Evolutionary conservation across 1,140 invertebrate species (phyloP), one percentile per base, ranked within the genome.

Genomic region (Calycopis cecrops): DNA sequence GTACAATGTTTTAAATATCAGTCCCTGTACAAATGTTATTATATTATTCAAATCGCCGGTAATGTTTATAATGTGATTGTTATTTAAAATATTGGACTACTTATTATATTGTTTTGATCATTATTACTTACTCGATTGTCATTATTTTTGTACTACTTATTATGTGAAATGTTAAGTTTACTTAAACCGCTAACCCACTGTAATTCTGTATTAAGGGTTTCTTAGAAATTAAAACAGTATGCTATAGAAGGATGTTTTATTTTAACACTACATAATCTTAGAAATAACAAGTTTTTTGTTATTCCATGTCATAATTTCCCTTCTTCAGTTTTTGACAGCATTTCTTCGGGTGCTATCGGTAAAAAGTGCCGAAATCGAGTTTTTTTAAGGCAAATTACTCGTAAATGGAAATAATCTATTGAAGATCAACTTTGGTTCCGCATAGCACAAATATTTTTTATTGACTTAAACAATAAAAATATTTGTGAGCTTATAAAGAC

Each of bases 181-280:
- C 73, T 79, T 82, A 79, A n/a, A 82, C 73, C 74, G 81, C 83
- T 85, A 73, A 82, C 81, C 79, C 84, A 81, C 71, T 83, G 75
- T 84, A 79, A 76, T 83, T 82, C 78, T 83, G 77, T 84, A 85
- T 81, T 82, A 77, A 82, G 83, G 83, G 80, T 83, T 82, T 85
- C 69, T 83, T 86, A 86, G 83, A 86, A 86, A 86, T 85, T 86
- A 86, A 84, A 86, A 86, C 78, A 83, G 78, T 86, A 86, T 86
- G 83, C 83, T 86, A 86, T 79, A 73, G 57, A 74, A 73, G 44
- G 62, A 66, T 83, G 79, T 86, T 86, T 86, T 75, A 85, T 84
- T 85, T 79, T 57, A 9, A 42, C 38, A 33, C 12, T 18, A 21
- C 7, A 42, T 21, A 9, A 9, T n/a, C 21, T 18, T 47, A 47